Percentiles rank a stretch among this genome's conserved stretches.
These are phyloP conservation scores for Scomber colias DNA, from an alignment of 2,113 vertebrate species.

Conservation along the genomic window DNA sequence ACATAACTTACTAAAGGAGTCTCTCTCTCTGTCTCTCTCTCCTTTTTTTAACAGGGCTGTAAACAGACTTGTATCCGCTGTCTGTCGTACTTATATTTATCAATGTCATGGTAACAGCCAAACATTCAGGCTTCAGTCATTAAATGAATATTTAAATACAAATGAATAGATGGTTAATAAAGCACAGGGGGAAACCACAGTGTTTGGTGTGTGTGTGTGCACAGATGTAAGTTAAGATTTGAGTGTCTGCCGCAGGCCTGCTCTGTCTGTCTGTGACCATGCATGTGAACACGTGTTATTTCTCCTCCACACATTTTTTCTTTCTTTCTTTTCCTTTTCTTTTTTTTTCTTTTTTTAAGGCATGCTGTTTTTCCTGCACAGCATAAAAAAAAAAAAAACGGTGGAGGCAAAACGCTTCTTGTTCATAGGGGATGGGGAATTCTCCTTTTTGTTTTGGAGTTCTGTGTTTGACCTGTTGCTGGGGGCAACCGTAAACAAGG, in stretches of 20 bases:
- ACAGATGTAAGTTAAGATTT: not conserved
- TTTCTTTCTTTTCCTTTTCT: not conserved
- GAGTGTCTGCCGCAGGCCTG: constrained; percentile 25
- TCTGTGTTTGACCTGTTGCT: constrained; percentile 87
- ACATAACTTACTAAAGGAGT: constrained; percentile 8
- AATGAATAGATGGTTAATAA: constrained; percentile 52
- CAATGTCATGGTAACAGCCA: constrained; percentile 51
- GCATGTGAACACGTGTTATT: constrained; percentile 41
- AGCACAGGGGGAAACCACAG: constrained; percentile 14
- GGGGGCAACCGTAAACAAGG: constrained; percentile 87
- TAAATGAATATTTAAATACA: constrained; percentile 32
- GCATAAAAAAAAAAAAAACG: constrained; percentile 41
- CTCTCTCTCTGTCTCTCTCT: no score
- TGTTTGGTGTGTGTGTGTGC: no score
- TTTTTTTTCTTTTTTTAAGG: not conserved
- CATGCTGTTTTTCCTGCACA: constrained; percentile 49
- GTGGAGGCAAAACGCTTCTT: constrained; percentile 63
- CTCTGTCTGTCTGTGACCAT: constrained; percentile 21
- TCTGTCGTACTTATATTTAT: constrained; percentile 25
- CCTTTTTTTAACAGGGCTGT: constrained; percentile 13
- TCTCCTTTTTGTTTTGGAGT: constrained; percentile 86
- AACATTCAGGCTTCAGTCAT: constrained; percentile 28
- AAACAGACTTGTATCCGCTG: not conserved
- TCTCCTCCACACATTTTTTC: constrained; percentile 28
- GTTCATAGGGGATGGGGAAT: constrained; percentile 79